These are phyloP conservation scores for Agapornis canus DNA, from an alignment of 2,797 vertebrate species.

Conservation along the genomic window DNA sequence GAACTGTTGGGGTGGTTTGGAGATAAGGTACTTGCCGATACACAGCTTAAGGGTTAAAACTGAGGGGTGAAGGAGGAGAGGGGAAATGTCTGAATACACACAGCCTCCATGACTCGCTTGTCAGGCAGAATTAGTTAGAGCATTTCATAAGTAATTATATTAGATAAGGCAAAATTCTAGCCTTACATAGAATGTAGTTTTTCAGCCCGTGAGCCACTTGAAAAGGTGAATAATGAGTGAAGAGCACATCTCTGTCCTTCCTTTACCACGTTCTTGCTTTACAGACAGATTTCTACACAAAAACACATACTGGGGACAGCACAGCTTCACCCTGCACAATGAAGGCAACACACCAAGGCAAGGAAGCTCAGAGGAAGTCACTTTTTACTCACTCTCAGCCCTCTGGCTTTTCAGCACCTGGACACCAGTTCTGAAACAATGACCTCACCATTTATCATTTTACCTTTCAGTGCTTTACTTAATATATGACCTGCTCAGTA, in stretches of 20 bases:
- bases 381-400: constrained; percentile 32
- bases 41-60: neutral
- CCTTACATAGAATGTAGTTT: neutral
- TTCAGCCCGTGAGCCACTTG: neutral
- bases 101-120: neutral
- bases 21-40: neutral
- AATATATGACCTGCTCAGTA: constrained; percentile 85
- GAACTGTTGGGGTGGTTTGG: neutral
- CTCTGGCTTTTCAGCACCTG: constrained; percentile 67
- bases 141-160: neutral
- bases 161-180: neutral
- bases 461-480: constrained; percentile 71
- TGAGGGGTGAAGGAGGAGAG: neutral
- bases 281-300: neutral
- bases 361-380: constrained; percentile 14
- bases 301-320: neutral
- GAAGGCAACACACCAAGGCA: neutral
- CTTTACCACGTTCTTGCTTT: neutral
- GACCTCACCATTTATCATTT: constrained; percentile 76
- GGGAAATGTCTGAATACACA: neutral
- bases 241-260: neutral
- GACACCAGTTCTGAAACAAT: constrained; percentile 51
- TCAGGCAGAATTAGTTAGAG: neutral
- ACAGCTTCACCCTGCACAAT: neutral
- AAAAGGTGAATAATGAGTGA: neutral